Evolutionary conservation across 2,797 vertebrate genomes (phyloP).

Genomic region (Mycteria americana): DNA sequence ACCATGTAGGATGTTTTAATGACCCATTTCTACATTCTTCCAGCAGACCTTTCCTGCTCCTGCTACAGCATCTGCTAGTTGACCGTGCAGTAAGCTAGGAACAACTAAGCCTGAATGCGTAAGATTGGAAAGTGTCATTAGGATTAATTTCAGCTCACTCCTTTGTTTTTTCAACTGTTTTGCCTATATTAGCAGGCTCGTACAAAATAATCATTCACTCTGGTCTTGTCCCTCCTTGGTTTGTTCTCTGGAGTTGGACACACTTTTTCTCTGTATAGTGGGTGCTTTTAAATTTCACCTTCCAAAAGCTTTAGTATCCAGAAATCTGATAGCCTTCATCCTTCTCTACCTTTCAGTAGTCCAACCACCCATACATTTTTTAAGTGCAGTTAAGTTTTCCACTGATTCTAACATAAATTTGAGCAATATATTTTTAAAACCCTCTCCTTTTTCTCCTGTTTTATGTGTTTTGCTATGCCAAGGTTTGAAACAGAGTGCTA

Average conservation of each 20-base stretch:
- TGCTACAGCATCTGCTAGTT: neutral
- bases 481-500: neutral
- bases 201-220: neutral
- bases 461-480: neutral
- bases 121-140: neutral
- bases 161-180: neutral
- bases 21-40: neutral
- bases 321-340: neutral
- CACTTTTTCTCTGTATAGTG: neutral
- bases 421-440: neutral
- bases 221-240: neutral
- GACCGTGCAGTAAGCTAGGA: neutral
- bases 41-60: neutral
- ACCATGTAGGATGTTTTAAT: neutral
- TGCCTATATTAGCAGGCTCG: neutral
- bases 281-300: neutral
- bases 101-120: fast-evolving
- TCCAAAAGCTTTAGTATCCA: neutral
- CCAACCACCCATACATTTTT: neutral
- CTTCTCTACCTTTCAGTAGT: neutral
- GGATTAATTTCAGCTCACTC: neutral
- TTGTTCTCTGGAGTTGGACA: neutral
- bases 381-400: neutral
- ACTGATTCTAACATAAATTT: neutral
- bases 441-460: neutral